Evolutionary conservation across 2,888 invertebrate genomes (phyloP).

Genomic region (Ennomos quercinarius): DNA sequence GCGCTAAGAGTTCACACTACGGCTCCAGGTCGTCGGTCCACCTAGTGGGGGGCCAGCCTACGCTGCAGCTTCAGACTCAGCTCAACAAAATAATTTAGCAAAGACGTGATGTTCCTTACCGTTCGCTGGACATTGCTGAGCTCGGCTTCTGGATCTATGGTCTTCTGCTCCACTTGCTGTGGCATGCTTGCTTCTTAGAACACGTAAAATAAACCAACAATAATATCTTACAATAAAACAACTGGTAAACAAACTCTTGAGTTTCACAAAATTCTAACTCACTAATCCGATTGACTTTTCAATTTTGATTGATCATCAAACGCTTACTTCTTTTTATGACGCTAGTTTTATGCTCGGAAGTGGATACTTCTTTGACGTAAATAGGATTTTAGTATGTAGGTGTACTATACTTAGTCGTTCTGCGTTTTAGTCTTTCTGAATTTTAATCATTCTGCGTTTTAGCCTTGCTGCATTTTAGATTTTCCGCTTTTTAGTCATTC

Average conservation of each 20-base stretch:
- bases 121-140: conserved; percentile 76
- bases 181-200: conserved; percentile 58
- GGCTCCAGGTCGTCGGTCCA: too few species aligned
- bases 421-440: too few species aligned
- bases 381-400: background rate
- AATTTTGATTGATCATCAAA: conserved; percentile 26
- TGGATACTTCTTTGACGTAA: background rate
- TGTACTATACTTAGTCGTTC: too few species aligned
- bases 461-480: too few species aligned
- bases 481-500: too few species aligned
- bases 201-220: conserved; percentile 26
- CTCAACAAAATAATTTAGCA: too few species aligned
- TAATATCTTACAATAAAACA: conserved; percentile 29
- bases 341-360: too few species aligned
- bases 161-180: conserved; percentile 68
- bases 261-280: conserved; percentile 9
- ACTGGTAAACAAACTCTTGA: conserved; percentile 33
- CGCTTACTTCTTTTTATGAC: background rate
- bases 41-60: too few species aligned
- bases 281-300: conserved; percentile 8
- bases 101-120: conserved; percentile 49
- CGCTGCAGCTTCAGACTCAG: too few species aligned
- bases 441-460: too few species aligned
- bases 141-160: conserved; percentile 73
- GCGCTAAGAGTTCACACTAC: too few species aligned